phyloP scores from a whole-genome alignment of 2,888 invertebrate genomes.

The Lordiphosa andalusiaca region DNA sequence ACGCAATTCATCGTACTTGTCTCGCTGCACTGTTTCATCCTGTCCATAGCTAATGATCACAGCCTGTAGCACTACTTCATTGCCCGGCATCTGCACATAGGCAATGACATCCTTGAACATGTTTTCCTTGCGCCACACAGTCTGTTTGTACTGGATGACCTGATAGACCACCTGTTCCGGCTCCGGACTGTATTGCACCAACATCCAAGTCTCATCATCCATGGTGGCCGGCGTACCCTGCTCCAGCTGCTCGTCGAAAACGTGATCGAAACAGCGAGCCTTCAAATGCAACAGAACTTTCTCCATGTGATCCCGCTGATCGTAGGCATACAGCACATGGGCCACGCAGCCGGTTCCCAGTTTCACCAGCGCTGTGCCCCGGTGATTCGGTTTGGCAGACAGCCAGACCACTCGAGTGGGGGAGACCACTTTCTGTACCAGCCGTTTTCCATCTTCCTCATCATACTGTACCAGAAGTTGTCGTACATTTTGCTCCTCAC shows the following conservation, averaged over 20 bases:
- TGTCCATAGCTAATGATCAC: slow-evolving; percentile 62
- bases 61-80: slow-evolving; percentile 51
- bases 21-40: slow-evolving; percentile 26
- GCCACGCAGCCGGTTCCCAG: slow-evolving; percentile 36
- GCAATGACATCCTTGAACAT: slow-evolving; percentile 63
- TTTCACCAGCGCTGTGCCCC: slow-evolving; percentile 38
- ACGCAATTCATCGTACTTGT: slow-evolving; percentile 41
- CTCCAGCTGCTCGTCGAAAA: slow-evolving; percentile 45
- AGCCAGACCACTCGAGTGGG: slow-evolving; percentile 42
- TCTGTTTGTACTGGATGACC: slow-evolving; percentile 50
- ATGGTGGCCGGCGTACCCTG: slow-evolving; percentile 14
- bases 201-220: slow-evolving; percentile 55
- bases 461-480: slow-evolving; percentile 57
- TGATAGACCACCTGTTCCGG: slow-evolving; percentile 56
- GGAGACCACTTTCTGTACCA: slow-evolving; percentile 55
- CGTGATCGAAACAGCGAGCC: slow-evolving; percentile 53
- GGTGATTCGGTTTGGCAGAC: slow-evolving; percentile 30
- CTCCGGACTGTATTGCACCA: slow-evolving; percentile 69
- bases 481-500: slow-evolving; percentile 19
- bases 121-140: slow-evolving; percentile 63
- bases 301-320: slow-evolving; percentile 52
- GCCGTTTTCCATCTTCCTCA: slow-evolving; percentile 22
- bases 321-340: slow-evolving; percentile 49
- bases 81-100: slow-evolving; percentile 53
- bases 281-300: slow-evolving; percentile 57